These are phyloP conservation scores for Peromyscus nudipes DNA, from an alignment of 2,797 vertebrate species.

Conservation along the genomic window DNA sequence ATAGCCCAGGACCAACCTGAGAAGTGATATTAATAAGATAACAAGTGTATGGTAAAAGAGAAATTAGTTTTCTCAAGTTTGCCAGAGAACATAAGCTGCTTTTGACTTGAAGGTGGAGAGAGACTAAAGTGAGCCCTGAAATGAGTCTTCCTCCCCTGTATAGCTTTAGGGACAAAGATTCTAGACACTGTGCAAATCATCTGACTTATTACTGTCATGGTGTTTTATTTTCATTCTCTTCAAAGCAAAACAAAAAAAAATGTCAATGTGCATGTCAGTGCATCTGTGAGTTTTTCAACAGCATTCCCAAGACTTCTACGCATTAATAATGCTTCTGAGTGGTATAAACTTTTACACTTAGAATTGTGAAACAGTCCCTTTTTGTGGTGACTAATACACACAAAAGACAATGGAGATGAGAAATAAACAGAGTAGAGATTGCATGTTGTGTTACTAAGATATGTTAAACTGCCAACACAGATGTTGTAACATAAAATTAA, in stretches of 20 bases:
- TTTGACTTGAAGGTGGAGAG: conserved; percentile 19
- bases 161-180: conserved; percentile 49
- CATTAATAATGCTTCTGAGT: neutral
- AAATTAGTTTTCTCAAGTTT: neutral
- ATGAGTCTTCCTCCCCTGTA: conserved; percentile 9
- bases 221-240: conserved; percentile 81
- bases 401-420: neutral
- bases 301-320: neutral
- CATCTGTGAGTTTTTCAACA: neutral
- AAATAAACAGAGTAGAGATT: neutral
- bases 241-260: conserved; percentile 71
- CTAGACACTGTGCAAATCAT: conserved; percentile 76
- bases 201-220: conserved; percentile 50
- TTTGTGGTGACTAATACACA: neutral
- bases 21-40: conserved; percentile 22
- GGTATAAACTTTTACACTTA: conserved; percentile 70
- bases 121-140: conserved; percentile 45
- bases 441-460: neutral
- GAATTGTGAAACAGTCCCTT: conserved; percentile 74
- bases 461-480: neutral
- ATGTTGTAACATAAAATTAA: neutral
- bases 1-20: conserved; percentile 15
- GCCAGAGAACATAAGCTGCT: conserved; percentile 40
- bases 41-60: neutral
- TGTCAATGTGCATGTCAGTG: conserved; percentile 32